phyloP scores from a whole-genome alignment of 1,140 invertebrate species.

The Pinna nobilis region DNA sequence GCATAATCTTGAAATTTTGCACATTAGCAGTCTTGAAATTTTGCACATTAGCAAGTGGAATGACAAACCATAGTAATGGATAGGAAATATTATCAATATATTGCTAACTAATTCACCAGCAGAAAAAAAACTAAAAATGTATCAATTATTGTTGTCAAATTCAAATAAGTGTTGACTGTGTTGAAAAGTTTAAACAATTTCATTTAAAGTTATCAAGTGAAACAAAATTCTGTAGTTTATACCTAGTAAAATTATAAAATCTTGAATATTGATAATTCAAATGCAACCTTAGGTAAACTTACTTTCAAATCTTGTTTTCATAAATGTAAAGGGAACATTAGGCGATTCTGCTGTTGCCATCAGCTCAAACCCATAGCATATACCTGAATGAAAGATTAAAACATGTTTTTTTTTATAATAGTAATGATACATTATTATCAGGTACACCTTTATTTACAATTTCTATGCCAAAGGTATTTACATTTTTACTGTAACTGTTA shows the following conservation, averaged over 20 bases:
- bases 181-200: neutral
- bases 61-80: no score
- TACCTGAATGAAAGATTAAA: constrained; percentile 24
- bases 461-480: no score
- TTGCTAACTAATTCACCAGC: neutral
- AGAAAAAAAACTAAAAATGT: neutral
- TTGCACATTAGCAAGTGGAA: no score
- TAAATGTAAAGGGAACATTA: constrained; percentile 32
- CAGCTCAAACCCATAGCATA: constrained; percentile 40
- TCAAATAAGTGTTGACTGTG: neutral
- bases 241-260: neutral
- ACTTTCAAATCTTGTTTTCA: constrained; percentile 32
- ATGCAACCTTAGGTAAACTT: neutral
- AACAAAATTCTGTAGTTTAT: neutral
- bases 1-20: neutral
- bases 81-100: no score
- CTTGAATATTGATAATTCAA: neutral
- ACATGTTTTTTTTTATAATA: neutral
- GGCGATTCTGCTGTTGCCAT: constrained; percentile 30
- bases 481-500: no score
- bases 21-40: no score
- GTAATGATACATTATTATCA: no score
- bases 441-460: no score
- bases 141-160: neutral
- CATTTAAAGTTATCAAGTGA: neutral